Base-by-base conservation (phyloP, 2,888 invertebrate species). In the Drosophila rubida region DNA sequence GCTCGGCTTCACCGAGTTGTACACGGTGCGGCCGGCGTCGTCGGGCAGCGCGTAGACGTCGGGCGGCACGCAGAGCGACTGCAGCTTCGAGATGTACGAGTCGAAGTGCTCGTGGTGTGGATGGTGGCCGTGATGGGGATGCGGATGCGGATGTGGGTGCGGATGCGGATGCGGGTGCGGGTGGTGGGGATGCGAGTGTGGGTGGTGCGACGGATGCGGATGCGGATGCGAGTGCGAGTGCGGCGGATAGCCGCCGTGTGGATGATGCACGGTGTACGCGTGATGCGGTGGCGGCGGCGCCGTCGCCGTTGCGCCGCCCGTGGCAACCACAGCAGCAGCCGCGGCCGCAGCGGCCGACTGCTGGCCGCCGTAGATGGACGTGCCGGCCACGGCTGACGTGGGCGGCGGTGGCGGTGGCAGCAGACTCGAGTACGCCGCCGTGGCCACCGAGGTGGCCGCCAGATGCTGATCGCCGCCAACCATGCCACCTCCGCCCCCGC, bases 91-190 rank as follows among this genome's bases (percentile, higher is more conserved):
- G 88, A 98, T 94, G 93, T 97, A 98, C 78, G 96, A 96, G 93
- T 98, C 97, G 92, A 98, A 97, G 92, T 97, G 97, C 90, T 97
- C 97, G 90, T 96, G 96, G 5, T 96, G 96, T 68, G 96, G 94
- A 88, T 95, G 94, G 19, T 51, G 22, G 55, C 84, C 49, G 75
- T 35, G 50, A 32, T 42, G 53, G 1, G 37, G 11, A 37, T 90
- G 90, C 4, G 91, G 88, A 82, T 89, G 63, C 11, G 90, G 89
- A 13, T 90, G 89, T 87, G 93, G n/a, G n/a, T n/a, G 65, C 92
- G 90, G 90, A 55, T 90, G 78, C 8, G 89, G 77, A 1, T 88
- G 85, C 11, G 88, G 1, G 82, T 89, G 63, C 11, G 90, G 89
- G n/a, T 90, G 89, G 87, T 25, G 25, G 89, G 78, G 96, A 6